Evolutionary conservation across 2,888 invertebrate species (phyloP).

Genomic region (Octodonta nipae): DNA sequence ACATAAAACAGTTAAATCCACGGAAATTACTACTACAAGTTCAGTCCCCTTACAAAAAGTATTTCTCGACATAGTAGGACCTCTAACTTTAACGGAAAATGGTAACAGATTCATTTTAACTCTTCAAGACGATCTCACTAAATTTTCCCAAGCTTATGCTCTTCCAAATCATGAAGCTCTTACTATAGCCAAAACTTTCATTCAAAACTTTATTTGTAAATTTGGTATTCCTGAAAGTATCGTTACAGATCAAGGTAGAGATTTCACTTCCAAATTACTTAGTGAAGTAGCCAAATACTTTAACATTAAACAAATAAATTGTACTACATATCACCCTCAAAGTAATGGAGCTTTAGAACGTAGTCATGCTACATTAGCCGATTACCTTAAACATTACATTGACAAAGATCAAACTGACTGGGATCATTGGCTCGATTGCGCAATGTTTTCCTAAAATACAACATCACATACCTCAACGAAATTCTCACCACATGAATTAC

Average conservation of each 20-base stretch:
- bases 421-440: conserved; percentile 23
- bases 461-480: conserved; percentile 22
- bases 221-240: conserved; percentile 14
- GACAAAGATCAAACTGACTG: conserved; percentile 24
- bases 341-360: conserved; percentile 8
- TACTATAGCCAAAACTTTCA: conserved; percentile 20
- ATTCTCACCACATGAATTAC: conserved; percentile 25
- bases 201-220: conserved; percentile 16
- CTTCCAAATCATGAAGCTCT: conserved; percentile 21
- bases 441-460: conserved; percentile 24
- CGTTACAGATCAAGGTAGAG: conserved; percentile 28
- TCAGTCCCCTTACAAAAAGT: conserved; percentile 20
- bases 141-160: conserved; percentile 21
- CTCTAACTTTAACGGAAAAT: conserved; percentile 19
- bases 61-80: conserved; percentile 24
- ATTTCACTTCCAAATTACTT: conserved; percentile 26
- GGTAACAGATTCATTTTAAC: conserved; percentile 28
- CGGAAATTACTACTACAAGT: conserved; percentile 21
- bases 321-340: conserved; percentile 25
- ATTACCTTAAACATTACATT: conserved; percentile 22
- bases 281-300: conserved; percentile 23
- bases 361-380: conserved; percentile 5
- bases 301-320: conserved; percentile 21
- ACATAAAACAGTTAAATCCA: too few relatives aligned
- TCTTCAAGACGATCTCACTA: conserved; percentile 25